Evolutionary conservation across 2,113 vertebrate genomes (phyloP).

Genomic region (Atractosteus spatula): DNA sequence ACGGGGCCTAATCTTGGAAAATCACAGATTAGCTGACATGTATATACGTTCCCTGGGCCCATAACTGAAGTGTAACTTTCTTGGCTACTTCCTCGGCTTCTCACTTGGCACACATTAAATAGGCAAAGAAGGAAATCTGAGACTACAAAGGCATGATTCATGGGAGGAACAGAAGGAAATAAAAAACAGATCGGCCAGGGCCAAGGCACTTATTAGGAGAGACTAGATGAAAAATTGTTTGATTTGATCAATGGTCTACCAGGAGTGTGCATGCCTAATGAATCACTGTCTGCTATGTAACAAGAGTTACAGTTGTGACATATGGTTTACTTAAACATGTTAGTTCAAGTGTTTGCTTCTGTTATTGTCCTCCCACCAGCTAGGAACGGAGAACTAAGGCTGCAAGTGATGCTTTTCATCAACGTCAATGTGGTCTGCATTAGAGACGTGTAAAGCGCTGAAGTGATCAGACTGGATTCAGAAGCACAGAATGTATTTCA

Average conservation of each 20-base stretch:
- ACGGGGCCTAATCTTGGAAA: conserved; percentile 31
- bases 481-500: conserved; percentile 33
- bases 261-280: conserved; percentile 38
- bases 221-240: conserved; percentile 41
- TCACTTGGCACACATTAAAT: conserved; percentile 60
- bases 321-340: conserved; percentile 50
- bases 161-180: conserved; percentile 42
- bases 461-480: conserved; percentile 27
- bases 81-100: conserved; percentile 53
- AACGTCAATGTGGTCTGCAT: conserved; percentile 47
- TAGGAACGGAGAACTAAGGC: neutral
- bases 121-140: conserved; percentile 34
- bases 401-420: conserved; percentile 32
- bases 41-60: conserved; percentile 50
- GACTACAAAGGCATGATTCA: conserved; percentile 59
- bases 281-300: conserved; percentile 40
- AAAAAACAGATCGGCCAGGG: conserved; percentile 50
- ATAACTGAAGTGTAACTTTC: conserved; percentile 51
- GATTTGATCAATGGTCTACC: conserved; percentile 34
- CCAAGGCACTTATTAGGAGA: conserved; percentile 28
- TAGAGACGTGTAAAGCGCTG: conserved; percentile 28
- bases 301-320: conserved; percentile 49
- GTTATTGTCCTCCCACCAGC: conserved; percentile 15
- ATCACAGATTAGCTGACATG: conserved; percentile 43
- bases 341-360: conserved; percentile 34